Percentiles rank a stretch among this genome's conserved stretches.
These are phyloP conservation scores for Amblyopsis rosae DNA, from an alignment of 2,113 vertebrate species.

Conservation along the genomic window DNA sequence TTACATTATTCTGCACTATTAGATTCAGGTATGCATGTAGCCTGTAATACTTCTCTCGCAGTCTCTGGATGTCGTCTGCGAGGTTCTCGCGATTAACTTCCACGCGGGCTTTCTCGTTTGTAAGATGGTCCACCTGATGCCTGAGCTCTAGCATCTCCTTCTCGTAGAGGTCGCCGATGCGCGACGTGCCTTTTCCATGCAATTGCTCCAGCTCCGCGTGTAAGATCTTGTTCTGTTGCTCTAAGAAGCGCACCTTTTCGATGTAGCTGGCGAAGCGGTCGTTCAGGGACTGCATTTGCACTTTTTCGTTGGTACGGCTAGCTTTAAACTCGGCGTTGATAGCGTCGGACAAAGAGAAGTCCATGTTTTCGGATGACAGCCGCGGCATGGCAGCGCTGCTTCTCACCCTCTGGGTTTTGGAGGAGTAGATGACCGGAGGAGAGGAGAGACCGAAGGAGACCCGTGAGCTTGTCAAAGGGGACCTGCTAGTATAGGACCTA, in stretches of 20 bases:
- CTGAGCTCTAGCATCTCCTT: conserved; percentile 93
- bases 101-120: conserved; percentile 89
- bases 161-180: conserved; percentile 90
- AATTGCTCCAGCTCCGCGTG: conserved; percentile 91
- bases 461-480: conserved; percentile 78
- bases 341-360: conserved; percentile 90
- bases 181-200: conserved; percentile 88
- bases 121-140: conserved; percentile 90
- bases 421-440: conserved; percentile 63
- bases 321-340: conserved; percentile 90
- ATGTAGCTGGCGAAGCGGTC: conserved; percentile 97
- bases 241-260: conserved; percentile 93
- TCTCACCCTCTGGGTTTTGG: conserved; percentile 75
- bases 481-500: conserved; percentile 75
- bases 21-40: not conserved
- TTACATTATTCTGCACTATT: not conserved
- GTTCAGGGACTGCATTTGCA: conserved; percentile 93
- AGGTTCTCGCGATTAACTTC: conserved; percentile 93
- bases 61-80: conserved; percentile 84
- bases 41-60: conserved; percentile 84
- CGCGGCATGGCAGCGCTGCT: conserved; percentile 80
- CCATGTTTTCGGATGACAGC: conserved; percentile 79
- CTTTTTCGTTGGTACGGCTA: conserved; percentile 91
- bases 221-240: conserved; percentile 97
- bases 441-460: conserved; percentile 75